A percentile compares a stretch with the other conserved stretches of the same genome.
These are phyloP conservation scores for Gallinago undulata DNA, from an alignment of 2,113 vertebrate genomes.

Conservation along the genomic window DNA sequence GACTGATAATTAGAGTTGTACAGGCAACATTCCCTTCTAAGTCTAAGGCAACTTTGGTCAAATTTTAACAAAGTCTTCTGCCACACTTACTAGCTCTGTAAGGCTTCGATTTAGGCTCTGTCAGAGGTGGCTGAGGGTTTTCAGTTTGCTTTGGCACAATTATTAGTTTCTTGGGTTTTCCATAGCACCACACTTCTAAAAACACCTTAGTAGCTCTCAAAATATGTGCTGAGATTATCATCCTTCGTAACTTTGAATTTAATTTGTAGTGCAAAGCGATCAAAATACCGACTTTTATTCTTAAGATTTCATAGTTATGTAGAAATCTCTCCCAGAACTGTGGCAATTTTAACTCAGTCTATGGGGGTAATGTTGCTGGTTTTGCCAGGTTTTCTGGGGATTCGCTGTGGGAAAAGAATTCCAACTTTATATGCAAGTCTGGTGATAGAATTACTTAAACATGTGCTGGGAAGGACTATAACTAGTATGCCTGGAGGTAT, in stretches of 20 bases:
- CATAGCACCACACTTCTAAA: neutral
- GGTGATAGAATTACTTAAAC: neutral
- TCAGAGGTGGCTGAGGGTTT: neutral
- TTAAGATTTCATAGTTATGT: neutral
- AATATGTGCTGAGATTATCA: neutral
- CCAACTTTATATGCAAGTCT: neutral
- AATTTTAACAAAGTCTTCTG: neutral
- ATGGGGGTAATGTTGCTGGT: neutral
- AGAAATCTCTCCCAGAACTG: neutral
- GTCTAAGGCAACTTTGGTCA: neutral
- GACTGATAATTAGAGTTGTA: neutral
- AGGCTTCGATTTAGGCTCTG: neutral
- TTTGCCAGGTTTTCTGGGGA: neutral
- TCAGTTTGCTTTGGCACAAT: slow-evolving; percentile 7
- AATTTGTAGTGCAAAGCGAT: neutral
- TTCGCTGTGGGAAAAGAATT: neutral
- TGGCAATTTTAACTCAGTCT: neutral
- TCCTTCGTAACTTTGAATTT: slow-evolving; percentile 15
- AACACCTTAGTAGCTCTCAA: neutral
- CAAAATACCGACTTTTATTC: neutral
- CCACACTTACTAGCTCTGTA: neutral
- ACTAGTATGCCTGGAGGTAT: neutral
- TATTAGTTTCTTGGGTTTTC: slow-evolving; percentile 2
- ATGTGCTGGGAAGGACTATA: neutral
- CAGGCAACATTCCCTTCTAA: neutral